Base-by-base conservation (phyloP, 2,113 vertebrate species). In the Agelaius tricolor region DNA sequence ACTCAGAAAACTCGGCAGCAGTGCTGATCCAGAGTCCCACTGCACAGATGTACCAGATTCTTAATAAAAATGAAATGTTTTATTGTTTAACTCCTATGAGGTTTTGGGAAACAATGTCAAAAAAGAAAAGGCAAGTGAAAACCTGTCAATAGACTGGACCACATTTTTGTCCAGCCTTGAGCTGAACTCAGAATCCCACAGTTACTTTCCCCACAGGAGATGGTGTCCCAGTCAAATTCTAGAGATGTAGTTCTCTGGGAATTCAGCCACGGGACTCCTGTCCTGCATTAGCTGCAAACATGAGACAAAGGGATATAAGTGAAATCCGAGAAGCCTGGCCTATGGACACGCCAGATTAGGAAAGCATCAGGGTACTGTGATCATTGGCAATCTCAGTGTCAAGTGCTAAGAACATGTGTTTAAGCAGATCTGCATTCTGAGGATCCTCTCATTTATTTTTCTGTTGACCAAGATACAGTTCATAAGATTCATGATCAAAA, bases 251-350 rank as follows among this genome's bases (percentile, higher is more conserved):
- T 94, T 94, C 82, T 59, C 78, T 16, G 30, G 63, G 75, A 91
- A 67, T 65, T 90, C 87, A 92, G 55, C 80, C 79, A 81, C 0
- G 0, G 67, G 35, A 55, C 59, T 86, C 59, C 72, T 52, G 84
- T 44, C 93, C 71, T 55, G 35, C 24, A 52, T 84, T 77, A 67
- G 35, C 87, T 66, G 46, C 72, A 86, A 76, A 31, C 20, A 26
- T 7, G 39, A 87, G 39, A 85, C 57, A 68, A 73, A 90, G 73
- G 55, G 57, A 71, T 87, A 11, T 30, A 79, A 91, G 11, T 43
- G 87, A 91, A 94, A 94, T 47, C 43, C 52, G 80, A 88, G 91
- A 86, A 93, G 78, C 51, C 71, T 77, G 63, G 66, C 46, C 46
- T 85, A 30, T 10, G 28, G 89, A 91, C 72, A 59, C 1, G 8